Conservation (phyloP, 2,113 vertebrate genomes). For the Ciconia stormi region DNA sequence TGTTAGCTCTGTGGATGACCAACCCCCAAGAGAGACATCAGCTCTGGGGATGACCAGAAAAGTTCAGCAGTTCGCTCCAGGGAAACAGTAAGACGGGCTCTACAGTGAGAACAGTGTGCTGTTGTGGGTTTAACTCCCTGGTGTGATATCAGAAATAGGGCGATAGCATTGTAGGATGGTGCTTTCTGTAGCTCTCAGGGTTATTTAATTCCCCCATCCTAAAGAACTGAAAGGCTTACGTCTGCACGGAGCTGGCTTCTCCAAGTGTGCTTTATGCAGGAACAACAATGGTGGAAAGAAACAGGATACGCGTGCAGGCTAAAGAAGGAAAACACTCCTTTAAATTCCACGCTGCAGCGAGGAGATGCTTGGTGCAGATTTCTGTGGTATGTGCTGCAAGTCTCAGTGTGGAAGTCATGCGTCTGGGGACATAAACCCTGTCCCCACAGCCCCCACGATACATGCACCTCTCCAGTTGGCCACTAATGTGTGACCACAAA, state of each 20-base stretch:
- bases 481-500: neutral
- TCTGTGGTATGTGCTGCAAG: neutral
- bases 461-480: neutral
- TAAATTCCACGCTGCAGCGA: neutral
- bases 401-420: neutral
- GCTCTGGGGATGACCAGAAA: neutral
- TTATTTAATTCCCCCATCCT: neutral
- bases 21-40: neutral
- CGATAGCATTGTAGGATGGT: neutral
- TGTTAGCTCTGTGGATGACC: neutral
- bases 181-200: neutral
- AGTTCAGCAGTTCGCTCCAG: neutral
- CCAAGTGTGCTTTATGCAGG: neutral
- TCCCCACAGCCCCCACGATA: neutral
- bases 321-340: neutral
- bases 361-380: neutral
- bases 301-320: rapidly evolving
- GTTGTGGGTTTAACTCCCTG: neutral
- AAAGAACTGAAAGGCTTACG: neutral
- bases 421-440: neutral
- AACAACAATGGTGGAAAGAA: neutral
- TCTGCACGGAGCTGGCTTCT: neutral
- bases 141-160: neutral
- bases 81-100: neutral
- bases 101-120: neutral